Conservation (phyloP, 2,888 invertebrate species). For the Euproctis similis region DNA sequence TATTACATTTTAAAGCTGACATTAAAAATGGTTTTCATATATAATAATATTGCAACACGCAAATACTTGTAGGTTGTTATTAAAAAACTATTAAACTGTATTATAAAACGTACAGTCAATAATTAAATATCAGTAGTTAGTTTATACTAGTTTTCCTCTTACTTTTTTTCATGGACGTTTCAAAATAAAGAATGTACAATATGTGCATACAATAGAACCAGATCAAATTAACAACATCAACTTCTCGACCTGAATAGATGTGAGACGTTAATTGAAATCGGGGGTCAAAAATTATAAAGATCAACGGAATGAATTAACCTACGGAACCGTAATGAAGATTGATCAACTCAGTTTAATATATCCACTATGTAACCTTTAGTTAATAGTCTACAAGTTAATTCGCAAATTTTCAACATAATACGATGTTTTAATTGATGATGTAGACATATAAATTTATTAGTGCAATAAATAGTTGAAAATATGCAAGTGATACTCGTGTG, state of each 20-base stretch:
- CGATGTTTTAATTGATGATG: too few relatives aligned
- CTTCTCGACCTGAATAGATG: background rate
- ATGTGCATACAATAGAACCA: too few relatives aligned
- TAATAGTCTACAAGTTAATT: too few relatives aligned
- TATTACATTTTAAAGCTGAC: too few relatives aligned
- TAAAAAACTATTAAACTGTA: too few relatives aligned
- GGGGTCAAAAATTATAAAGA: constrained; percentile 29
- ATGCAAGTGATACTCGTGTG: constrained; percentile 55
- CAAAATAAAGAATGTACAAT: constrained; percentile 8
- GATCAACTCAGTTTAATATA: too few relatives aligned
- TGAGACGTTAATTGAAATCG: constrained; percentile 23
- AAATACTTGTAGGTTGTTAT: too few relatives aligned
- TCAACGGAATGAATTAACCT: constrained; percentile 26
- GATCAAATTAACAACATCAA: constrained; percentile 1
- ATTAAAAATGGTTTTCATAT: too few relatives aligned
- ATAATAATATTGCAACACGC: too few relatives aligned
- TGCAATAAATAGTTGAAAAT: constrained; percentile 44
- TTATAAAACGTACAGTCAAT: too few relatives aligned
- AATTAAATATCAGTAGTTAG: constrained; percentile 3
- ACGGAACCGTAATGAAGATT: constrained; percentile 11
- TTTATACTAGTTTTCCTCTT: constrained; percentile 1
- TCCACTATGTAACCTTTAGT: too few relatives aligned
- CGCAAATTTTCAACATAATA: too few relatives aligned
- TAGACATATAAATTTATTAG: constrained; percentile 28
- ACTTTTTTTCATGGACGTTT: background rate